Conservation (phyloP, 2,888 invertebrate genomes). For the Pemphredon lugubris region DNA sequence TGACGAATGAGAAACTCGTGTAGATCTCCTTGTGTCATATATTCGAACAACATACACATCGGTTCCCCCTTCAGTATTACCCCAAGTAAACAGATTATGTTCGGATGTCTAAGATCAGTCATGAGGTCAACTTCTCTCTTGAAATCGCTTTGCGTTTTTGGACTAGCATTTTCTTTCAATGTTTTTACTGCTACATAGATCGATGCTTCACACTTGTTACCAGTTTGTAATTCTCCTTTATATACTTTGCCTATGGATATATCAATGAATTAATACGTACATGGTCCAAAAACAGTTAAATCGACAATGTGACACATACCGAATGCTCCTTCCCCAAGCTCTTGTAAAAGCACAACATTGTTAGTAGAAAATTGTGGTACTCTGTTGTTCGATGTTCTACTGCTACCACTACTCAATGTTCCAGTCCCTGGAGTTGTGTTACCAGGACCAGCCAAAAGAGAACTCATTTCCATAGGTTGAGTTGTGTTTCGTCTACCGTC, state of each 20-base stretch:
- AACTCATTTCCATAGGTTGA: slow-evolving; percentile 92
- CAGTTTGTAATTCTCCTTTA: slow-evolving; percentile 92
- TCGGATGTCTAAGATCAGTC: slow-evolving; percentile 96
- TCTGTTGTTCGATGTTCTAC: slow-evolving; percentile 82
- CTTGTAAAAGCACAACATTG: slow-evolving; percentile 93
- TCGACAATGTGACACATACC: slow-evolving; percentile 82
- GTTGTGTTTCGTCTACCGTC: slow-evolving; percentile 88
- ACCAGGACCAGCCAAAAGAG: slow-evolving; percentile 85
- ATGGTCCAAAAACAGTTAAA: background rate
- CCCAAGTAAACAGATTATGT: slow-evolving; percentile 97
- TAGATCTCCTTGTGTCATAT: slow-evolving; percentile 98
- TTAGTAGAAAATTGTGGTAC: slow-evolving; percentile 93
- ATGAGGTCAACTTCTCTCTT: slow-evolving; percentile 96
- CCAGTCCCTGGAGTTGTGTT: slow-evolving; percentile 82
- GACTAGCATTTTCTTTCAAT: slow-evolving; percentile 94
- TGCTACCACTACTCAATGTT: slow-evolving; percentile 82
- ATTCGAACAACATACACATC: slow-evolving; percentile 98
- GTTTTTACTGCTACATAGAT: slow-evolving; percentile 96
- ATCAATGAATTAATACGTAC: slow-evolving; percentile 34
- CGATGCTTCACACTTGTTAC: slow-evolving; percentile 84
- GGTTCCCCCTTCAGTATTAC: slow-evolving; percentile 95
- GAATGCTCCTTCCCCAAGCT: slow-evolving; percentile 97
- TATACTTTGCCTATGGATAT: slow-evolving; percentile 89
- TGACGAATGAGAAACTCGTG: slow-evolving; percentile 97
- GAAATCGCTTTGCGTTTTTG: slow-evolving; percentile 96